Evolutionary conservation across 1,140 invertebrate genomes (phyloP).

Genomic region (Cataglyphis hispanica): DNA sequence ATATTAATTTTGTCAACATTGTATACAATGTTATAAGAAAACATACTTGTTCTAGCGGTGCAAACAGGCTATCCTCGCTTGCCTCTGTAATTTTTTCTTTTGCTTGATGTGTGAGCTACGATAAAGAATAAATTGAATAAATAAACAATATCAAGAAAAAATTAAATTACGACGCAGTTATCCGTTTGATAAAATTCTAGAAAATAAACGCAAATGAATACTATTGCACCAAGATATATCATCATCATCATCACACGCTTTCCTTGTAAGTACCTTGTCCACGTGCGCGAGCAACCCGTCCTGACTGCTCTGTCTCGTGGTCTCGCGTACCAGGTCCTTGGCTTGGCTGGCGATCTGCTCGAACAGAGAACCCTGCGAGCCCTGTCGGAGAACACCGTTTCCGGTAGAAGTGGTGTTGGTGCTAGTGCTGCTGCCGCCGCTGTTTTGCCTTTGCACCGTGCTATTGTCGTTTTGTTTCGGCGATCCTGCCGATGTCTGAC

Average conservation of each 20-base stretch:
- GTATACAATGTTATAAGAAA: neutral
- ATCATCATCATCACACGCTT: neutral
- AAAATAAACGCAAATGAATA: neutral
- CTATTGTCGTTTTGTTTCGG: constrained; percentile 69
- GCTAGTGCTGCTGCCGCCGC: constrained; percentile 74
- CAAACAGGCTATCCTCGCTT: constrained; percentile 90
- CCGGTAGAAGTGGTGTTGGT: constrained; percentile 76
- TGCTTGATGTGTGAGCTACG: constrained; percentile 89
- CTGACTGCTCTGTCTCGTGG: constrained; percentile 95
- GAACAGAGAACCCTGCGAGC: constrained; percentile 93
- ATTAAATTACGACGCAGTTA: neutral
- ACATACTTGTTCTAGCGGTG: constrained; percentile 91
- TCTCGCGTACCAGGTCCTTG: constrained; percentile 94
- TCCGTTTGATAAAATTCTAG: neutral
- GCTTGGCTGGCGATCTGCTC: constrained; percentile 95
- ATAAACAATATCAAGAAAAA: neutral
- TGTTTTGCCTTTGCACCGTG: constrained; percentile 80
- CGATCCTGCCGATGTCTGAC: constrained; percentile 69
- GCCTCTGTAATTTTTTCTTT: constrained; percentile 90
- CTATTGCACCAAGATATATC: neutral
- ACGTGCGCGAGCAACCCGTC: constrained; percentile 95
- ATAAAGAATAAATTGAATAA: constrained; percentile 56
- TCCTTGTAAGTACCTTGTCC: constrained; percentile 88
- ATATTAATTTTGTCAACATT: neutral
- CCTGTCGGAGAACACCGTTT: constrained; percentile 89